Evolutionary conservation across 30 jellyfish, hydroid and myxozoan genomes (phyloP).

Genomic region (Clytia hemisphaerica): DNA sequence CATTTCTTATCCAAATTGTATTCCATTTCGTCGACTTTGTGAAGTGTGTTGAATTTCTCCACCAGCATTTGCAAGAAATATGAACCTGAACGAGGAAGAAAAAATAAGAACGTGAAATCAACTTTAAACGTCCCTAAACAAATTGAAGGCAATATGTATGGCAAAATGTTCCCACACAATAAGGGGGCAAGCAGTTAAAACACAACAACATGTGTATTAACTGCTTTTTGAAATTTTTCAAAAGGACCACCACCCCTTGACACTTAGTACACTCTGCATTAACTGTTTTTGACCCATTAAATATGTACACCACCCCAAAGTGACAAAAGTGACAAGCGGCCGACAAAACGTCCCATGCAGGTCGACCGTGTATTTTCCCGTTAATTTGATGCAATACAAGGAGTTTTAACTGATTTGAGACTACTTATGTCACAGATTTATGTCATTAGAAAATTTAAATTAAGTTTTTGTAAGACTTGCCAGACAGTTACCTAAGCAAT

Average conservation of each 20-base stretch:
- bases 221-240: not conserved
- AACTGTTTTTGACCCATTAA: too few relatives aligned
- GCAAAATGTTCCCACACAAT: not conserved
- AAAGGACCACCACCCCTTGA: not conserved
- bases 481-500: too few relatives aligned
- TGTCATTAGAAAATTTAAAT: too few relatives aligned
- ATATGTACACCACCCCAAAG: too few relatives aligned
- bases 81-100: conserved; percentile 51
- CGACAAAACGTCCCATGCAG: too few relatives aligned
- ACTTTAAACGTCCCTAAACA: not conserved
- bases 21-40: conserved; percentile 7
- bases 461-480: too few relatives aligned
- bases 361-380: too few relatives aligned
- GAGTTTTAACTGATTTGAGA: too few relatives aligned
- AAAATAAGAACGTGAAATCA: not conserved
- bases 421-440: too few relatives aligned
- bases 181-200: not conserved
- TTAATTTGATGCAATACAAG: too few relatives aligned
- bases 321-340: too few relatives aligned
- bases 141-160: not conserved
- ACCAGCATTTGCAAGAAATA: conserved; percentile 55
- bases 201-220: not conserved
- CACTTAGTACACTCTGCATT: not conserved
- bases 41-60: conserved; percentile 48
- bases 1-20: conserved; percentile 55